phyloP scores from a whole-genome alignment of 2,888 invertebrate genomes.

The Melanostoma scalare region DNA sequence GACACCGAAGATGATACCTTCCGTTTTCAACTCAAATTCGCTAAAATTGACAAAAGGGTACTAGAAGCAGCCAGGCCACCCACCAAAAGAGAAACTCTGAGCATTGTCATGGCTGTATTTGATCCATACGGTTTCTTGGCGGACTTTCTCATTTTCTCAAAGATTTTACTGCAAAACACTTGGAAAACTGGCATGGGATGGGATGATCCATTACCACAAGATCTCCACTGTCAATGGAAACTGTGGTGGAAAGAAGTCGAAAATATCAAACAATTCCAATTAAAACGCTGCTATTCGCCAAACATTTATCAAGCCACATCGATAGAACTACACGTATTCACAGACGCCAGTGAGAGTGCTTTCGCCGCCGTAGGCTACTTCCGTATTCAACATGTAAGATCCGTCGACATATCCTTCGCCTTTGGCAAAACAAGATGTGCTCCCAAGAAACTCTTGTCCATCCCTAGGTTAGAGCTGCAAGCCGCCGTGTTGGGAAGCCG shows the following conservation, averaged over 20 bases:
- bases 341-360: slow-evolving; percentile 54
- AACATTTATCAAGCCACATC: no score
- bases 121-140: slow-evolving; percentile 74
- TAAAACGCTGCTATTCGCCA: no score
- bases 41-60: slow-evolving; percentile 12
- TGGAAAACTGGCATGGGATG: slow-evolving; percentile 39
- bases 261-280: no score
- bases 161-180: slow-evolving; percentile 34
- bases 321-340: slow-evolving; percentile 51
- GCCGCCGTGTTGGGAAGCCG: slow-evolving; percentile 39
- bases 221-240: slow-evolving; percentile 8
- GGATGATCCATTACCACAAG: slow-evolving; percentile 47
- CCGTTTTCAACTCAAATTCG: slow-evolving; percentile 54
- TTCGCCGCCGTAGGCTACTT: slow-evolving; percentile 20
- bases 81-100: slow-evolving; percentile 72
- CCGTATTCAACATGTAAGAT: no score
- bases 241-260: slow-evolving; percentile 19
- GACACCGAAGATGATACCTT: slow-evolving; percentile 51
- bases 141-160: slow-evolving; percentile 43
- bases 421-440: slow-evolving; percentile 45
- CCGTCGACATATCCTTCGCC: neutral
- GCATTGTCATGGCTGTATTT: slow-evolving; percentile 74
- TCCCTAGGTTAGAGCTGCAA: slow-evolving; percentile 53
- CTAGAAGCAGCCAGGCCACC: slow-evolving; percentile 38
- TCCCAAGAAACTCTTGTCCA: slow-evolving; percentile 36